Percentiles rank a stretch among this genome's conserved stretches.
Conservation (phyloP, 2,113 vertebrate genomes). For the Cinclus mexicanus region DNA sequence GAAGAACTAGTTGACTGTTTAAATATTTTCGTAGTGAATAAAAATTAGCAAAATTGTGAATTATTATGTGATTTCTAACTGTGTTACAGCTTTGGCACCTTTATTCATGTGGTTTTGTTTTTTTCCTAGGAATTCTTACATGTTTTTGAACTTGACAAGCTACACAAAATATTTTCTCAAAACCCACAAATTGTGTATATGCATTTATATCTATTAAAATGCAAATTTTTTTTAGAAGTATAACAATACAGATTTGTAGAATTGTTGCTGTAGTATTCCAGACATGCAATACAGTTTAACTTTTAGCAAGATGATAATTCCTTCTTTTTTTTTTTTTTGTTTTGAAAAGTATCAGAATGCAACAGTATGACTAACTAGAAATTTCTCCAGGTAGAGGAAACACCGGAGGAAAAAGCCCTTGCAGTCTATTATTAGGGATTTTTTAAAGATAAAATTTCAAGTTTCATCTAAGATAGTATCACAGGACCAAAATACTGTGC, state of each 20-base stretch:
- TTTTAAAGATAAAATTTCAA: not conserved
- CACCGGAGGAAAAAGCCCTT: not conserved
- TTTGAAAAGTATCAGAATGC: not conserved
- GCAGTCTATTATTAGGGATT: accelerated
- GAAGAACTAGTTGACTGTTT: not conserved
- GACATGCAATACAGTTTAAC: not conserved
- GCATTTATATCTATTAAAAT: not conserved
- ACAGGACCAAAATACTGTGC: not conserved
- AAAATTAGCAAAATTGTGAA: not conserved
- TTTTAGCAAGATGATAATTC: not conserved
- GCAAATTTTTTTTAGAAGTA: not conserved
- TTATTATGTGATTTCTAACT: not conserved
- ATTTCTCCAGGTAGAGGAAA: not conserved
- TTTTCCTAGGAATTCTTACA: not conserved
- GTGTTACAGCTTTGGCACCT: not conserved
- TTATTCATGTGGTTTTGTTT: not conserved
- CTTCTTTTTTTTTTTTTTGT: not conserved
- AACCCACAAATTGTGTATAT: not conserved
- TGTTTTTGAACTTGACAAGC: not conserved
- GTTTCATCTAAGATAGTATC: not conserved
- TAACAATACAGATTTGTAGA: not conserved
- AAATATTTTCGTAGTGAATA: not conserved
- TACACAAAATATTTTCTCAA: not conserved
- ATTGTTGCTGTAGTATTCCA: not conserved
- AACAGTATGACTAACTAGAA: not conserved